A percentile compares a stretch with the other conserved stretches of the same genome.
Evolutionary conservation across 2,113 vertebrate genomes (phyloP).

Genomic region (Campylorhamphus procurvoides): DNA sequence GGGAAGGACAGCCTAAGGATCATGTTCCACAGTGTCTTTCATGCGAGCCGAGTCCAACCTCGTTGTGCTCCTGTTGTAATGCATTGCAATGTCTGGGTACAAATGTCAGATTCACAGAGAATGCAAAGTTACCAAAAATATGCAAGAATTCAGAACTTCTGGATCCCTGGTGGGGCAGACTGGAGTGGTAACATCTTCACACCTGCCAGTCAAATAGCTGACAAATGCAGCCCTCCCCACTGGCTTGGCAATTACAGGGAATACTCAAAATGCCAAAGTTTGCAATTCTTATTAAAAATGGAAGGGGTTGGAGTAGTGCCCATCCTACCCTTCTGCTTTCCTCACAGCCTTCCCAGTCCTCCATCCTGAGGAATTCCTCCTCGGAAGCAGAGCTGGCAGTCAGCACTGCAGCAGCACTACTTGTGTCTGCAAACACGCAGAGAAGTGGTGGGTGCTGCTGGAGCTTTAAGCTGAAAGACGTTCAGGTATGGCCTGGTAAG

Average conservation of each 20-base stretch:
- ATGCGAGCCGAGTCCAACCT: neutral
- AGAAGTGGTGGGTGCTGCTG: neutral
- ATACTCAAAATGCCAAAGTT: neutral
- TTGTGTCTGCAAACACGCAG: neutral
- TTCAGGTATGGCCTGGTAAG: neutral
- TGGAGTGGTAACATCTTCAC: neutral
- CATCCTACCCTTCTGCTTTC: neutral
- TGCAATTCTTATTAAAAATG: neutral
- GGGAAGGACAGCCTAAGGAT: neutral
- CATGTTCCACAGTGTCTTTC: neutral
- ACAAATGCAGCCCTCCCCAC: neutral
- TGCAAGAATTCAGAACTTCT: neutral
- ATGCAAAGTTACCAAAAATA: neutral
- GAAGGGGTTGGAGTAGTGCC: neutral
- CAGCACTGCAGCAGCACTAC: fast-evolving
- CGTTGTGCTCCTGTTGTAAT: neutral
- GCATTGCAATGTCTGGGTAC: neutral
- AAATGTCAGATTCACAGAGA: neutral
- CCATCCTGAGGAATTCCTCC: neutral
- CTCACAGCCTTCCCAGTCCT: neutral
- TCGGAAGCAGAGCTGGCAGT: neutral
- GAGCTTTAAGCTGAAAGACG: neutral
- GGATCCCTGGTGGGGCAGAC: neutral
- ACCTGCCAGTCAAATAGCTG: neutral
- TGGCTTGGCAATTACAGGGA: neutral